phyloP scores from a whole-genome alignment of 2,888 invertebrate species.

The Ctenicera cuprea region DNA sequence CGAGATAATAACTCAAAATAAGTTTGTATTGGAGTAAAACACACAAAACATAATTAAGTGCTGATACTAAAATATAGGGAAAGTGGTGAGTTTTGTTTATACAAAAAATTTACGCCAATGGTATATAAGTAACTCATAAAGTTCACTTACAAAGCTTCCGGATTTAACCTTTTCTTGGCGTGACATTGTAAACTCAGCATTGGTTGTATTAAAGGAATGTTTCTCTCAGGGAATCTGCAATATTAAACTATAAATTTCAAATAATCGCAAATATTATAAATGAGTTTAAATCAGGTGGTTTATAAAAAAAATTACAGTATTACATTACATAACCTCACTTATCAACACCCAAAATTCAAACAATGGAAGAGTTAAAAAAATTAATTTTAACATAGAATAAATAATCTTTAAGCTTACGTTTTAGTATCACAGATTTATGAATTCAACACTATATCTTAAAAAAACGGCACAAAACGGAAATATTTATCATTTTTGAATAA shows the following conservation, averaged over 20 bases:
- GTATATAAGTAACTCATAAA: not conserved
- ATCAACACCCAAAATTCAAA: constrained; percentile 8
- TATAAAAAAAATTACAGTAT: constrained; percentile 5
- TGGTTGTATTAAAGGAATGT: constrained; percentile 31
- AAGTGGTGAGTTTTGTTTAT: not conserved
- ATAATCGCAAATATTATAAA: not conserved
- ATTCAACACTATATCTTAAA: constrained; percentile 11
- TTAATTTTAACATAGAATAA: not conserved
- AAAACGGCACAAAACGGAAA: constrained; percentile 16
- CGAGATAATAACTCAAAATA: not conserved
- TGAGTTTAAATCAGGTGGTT: not conserved
- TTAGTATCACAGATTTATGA: constrained; percentile 47
- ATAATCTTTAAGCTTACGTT: constrained; percentile 29
- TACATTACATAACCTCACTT: constrained; percentile 44
- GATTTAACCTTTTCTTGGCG: constrained; percentile 80
- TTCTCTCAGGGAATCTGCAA: constrained; percentile 36
- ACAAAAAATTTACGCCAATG: not conserved
- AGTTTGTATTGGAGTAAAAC: no score
- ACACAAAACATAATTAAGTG: no score
- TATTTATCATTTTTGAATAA: constrained; percentile 45
- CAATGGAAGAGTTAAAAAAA: not conserved
- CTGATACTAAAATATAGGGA: no score
- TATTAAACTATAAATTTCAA: constrained; percentile 1
- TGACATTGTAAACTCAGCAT: constrained; percentile 73
- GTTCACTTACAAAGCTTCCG: constrained; percentile 77